A percentile compares a stretch with the other conserved stretches of the same genome.
Evolutionary conservation across 1,140 invertebrate species (phyloP).

Genomic region (Marisa cornuarietis): DNA sequence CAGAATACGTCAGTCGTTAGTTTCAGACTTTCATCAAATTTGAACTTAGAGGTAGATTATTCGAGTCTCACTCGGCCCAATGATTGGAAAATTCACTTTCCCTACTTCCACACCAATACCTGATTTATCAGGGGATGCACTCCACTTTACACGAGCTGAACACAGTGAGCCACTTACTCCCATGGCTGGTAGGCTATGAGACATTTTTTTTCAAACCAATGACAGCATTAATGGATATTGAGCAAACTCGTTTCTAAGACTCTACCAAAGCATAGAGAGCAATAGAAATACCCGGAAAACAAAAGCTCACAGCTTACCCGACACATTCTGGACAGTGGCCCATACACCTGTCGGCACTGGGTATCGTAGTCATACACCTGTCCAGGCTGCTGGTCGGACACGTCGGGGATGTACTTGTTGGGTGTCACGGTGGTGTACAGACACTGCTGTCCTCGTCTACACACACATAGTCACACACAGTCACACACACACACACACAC

Average conservation of each 20-base stretch:
- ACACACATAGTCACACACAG: not conserved
- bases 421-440: conserved; percentile 4
- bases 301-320: conserved; percentile 4
- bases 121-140: no score
- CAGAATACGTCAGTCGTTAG: no score
- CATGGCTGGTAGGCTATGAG: no score
- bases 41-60: no score
- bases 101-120: no score
- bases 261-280: not conserved
- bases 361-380: conserved; percentile 17
- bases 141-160: no score
- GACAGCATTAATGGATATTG: no score
- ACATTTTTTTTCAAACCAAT: no score
- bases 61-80: no score
- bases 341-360: conserved; percentile 20
- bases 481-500: not conserved
- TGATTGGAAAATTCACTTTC: no score
- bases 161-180: no score
- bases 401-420: conserved; percentile 10
- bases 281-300: not conserved
- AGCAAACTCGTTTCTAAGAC: not conserved
- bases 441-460: conserved; percentile 4
- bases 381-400: conserved; percentile 10
- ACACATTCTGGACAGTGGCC: not conserved
- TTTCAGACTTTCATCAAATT: no score